Conservation (phyloP, 2,888 invertebrate species). For the Thereva unica region DNA sequence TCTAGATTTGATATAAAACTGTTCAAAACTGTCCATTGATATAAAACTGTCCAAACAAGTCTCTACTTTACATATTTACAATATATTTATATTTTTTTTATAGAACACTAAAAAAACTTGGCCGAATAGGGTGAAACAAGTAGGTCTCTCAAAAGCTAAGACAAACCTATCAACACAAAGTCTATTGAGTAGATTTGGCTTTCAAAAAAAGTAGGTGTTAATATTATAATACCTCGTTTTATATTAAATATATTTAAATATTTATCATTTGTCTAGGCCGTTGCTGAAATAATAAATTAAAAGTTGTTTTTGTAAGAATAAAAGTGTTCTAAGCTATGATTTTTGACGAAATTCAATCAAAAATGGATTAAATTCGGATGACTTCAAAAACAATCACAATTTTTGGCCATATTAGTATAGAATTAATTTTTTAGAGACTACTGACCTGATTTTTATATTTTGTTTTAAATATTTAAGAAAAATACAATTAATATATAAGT, state of each 20-base stretch:
- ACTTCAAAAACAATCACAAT: no score
- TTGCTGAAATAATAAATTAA: slow-evolving; percentile 7
- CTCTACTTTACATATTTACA: background rate
- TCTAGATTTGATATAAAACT: no score
- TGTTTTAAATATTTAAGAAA: no score
- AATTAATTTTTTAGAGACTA: no score
- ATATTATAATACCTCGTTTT: slow-evolving; percentile 40
- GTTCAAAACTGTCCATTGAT: background rate
- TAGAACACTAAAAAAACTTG: background rate
- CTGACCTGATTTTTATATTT: no score
- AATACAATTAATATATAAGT: no score
- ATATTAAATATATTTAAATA: no score
- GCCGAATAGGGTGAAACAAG: background rate
- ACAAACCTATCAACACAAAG: slow-evolving; percentile 59
- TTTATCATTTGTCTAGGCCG: background rate
- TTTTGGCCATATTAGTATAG: no score
- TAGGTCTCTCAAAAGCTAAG: background rate
- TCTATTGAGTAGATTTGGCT: slow-evolving; percentile 69
- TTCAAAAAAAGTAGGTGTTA: slow-evolving; percentile 64
- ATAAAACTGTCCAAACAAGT: background rate
- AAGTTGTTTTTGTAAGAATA: background rate
- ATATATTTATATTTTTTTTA: no score
- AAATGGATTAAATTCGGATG: no score
- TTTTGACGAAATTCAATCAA: no score
- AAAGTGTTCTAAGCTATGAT: background rate